phyloP scores from a whole-genome alignment of 2,797 vertebrate genomes.

The Okamejei kenojei region DNA sequence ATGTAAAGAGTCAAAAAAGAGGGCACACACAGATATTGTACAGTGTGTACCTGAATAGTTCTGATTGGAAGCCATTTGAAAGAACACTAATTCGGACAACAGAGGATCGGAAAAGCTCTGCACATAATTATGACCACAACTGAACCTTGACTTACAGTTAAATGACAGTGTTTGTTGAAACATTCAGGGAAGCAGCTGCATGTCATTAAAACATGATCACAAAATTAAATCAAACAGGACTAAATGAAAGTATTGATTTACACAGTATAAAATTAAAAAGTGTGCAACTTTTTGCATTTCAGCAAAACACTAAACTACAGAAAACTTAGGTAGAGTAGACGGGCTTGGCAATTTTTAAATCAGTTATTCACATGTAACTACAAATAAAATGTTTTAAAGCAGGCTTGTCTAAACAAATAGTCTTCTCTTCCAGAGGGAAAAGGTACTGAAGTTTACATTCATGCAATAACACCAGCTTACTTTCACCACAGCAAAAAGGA shows the following conservation, averaged over 20 bases:
- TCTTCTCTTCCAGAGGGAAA: not conserved
- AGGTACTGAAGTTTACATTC: constrained; percentile 1
- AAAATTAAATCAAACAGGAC: constrained; percentile 25
- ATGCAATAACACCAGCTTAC: not conserved
- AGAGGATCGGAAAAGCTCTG: not conserved
- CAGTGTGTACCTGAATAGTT: not conserved
- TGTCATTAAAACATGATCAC: constrained; percentile 29
- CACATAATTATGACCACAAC: constrained; percentile 4
- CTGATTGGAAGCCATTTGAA: constrained; percentile 3
- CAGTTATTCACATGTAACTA: constrained; percentile 23
- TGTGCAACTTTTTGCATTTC: constrained; percentile 9
- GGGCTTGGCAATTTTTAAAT: constrained; percentile 25
- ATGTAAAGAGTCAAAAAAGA: not conserved
- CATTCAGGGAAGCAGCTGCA: constrained; percentile 24
- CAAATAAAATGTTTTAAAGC: constrained; percentile 12
- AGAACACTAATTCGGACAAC: not conserved
- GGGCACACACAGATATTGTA: not conserved
- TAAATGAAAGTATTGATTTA: constrained; percentile 21
- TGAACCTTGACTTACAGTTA: constrained; percentile 14
- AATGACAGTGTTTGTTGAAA: constrained; percentile 18
- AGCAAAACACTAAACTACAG: constrained; percentile 5
- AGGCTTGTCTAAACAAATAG: not conserved
- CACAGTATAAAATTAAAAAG: not conserved
- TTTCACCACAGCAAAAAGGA: not conserved
- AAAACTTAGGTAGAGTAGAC: not conserved